A percentile compares a stretch with the other conserved stretches of the same genome.
phyloP scores from a whole-genome alignment of 2,113 vertebrate genomes.

The Hemichromis elongatus region DNA sequence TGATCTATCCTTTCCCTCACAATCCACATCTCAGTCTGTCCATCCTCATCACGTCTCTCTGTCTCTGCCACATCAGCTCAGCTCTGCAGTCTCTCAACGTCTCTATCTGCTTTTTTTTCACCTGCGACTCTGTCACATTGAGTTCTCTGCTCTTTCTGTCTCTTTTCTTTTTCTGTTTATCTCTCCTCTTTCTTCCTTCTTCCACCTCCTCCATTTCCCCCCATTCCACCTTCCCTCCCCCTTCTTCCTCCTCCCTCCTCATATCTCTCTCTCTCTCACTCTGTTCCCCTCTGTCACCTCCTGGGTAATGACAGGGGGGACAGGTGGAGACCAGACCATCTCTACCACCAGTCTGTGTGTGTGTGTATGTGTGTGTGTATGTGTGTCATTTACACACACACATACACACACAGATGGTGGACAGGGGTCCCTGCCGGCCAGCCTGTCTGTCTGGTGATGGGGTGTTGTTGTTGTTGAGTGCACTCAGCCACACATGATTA shows the following conservation, averaged over 20 bases:
- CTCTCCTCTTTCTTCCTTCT: background rate
- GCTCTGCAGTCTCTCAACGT: conserved; percentile 17
- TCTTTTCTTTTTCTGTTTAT: conserved; percentile 1
- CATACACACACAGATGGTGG: conserved; percentile 59
- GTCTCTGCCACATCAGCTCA: conserved; percentile 27
- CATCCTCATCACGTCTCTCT: background rate
- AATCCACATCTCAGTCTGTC: background rate
- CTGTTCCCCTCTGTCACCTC: conserved; percentile 50
- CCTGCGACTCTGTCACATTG: conserved; percentile 15
- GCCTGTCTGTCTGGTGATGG: conserved; percentile 63
- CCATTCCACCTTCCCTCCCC: background rate
- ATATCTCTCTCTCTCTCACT: background rate
- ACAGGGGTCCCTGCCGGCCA: conserved; percentile 63
- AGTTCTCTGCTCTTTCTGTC: conserved; percentile 22
- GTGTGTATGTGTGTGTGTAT: conserved; percentile 5
- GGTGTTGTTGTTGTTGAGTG: conserved; percentile 72
- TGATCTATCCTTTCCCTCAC: background rate
- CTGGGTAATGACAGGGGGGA: conserved; percentile 56
- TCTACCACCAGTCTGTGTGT: conserved; percentile 43
- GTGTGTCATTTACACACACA: conserved; percentile 26
- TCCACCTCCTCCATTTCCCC: background rate
- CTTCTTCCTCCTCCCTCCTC: background rate
- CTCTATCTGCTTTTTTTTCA: background rate
- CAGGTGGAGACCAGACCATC: conserved; percentile 64
- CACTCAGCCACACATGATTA: conserved; percentile 72